Percentiles rank a stretch among this genome's conserved stretches.
Evolutionary conservation across 2,888 invertebrate genomes (phyloP).

Genomic region (Parelbella ahira): DNA sequence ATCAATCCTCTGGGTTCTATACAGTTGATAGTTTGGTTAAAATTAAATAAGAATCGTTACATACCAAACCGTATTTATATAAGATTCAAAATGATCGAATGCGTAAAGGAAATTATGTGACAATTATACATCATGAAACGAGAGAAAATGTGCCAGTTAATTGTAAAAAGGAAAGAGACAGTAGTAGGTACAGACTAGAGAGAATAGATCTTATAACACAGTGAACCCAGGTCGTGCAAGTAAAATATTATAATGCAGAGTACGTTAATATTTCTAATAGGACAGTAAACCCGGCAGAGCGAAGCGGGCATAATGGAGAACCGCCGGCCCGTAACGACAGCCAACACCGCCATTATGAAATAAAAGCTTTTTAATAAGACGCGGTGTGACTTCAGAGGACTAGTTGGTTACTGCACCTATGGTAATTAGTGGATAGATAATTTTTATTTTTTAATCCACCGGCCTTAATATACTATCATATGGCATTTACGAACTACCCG

Average conservation of each 20-base stretch:
- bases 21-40: too few relatives aligned
- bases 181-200: too few relatives aligned
- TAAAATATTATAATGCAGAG: constrained; percentile 31
- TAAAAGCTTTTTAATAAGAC: constrained; percentile 39
- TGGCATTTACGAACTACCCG: too few relatives aligned
- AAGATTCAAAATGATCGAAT: too few relatives aligned
- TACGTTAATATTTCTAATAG: constrained; percentile 65
- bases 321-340: constrained; percentile 59
- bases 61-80: too few relatives aligned
- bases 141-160: too few relatives aligned
- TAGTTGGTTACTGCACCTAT: constrained; percentile 22
- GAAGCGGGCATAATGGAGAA: constrained; percentile 57
- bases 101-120: too few relatives aligned
- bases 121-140: too few relatives aligned
- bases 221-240: constrained; percentile 22
- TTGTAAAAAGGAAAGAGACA: too few relatives aligned
- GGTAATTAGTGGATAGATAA: constrained; percentile 16
- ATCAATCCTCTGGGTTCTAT: too few relatives aligned
- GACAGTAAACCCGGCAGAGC: constrained; percentile 66
- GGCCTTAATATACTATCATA: too few relatives aligned
- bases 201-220: constrained; percentile 14
- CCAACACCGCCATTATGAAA: constrained; percentile 33
- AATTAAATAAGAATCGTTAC: too few relatives aligned
- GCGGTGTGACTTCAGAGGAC: constrained; percentile 32
- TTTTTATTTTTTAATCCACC: constrained; percentile 11